These are phyloP conservation scores for Polyergus mexicanus DNA, from an alignment of 1,140 invertebrate species.

Conservation along the genomic window DNA sequence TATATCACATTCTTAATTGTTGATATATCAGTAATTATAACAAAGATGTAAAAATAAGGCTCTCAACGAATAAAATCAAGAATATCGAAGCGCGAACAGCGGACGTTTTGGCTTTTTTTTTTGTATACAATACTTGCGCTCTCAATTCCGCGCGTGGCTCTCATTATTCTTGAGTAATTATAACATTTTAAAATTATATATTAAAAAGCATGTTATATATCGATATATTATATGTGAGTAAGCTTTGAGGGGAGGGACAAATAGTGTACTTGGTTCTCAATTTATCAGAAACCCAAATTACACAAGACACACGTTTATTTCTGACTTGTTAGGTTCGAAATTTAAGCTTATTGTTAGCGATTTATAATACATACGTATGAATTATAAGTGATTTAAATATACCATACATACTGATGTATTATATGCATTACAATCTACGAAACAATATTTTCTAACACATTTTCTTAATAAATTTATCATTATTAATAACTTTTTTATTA, in stretches of 20 bases:
- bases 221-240: neutral
- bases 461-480: too few relatives aligned
- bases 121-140: too few relatives aligned
- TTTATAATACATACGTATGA: neutral
- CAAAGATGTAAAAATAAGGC: too few relatives aligned
- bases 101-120: too few relatives aligned
- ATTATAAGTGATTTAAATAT: slow-evolving; percentile 14
- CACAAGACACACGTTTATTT: slow-evolving; percentile 4
- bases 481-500: too few relatives aligned
- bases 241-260: neutral
- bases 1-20: neutral
- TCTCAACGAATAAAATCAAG: too few relatives aligned
- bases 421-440: neutral
- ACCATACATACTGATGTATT: too few relatives aligned
- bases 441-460: too few relatives aligned
- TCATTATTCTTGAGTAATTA: too few relatives aligned
- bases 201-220: neutral
- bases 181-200: neutral
- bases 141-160: too few relatives aligned
- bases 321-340: neutral
- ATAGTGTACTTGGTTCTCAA: slow-evolving; percentile 6
- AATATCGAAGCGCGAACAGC: too few relatives aligned
- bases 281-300: slow-evolving; percentile 23
- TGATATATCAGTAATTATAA: neutral
- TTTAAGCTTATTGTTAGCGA: slow-evolving; percentile 9